Evolutionary conservation across 1,140 invertebrate genomes (phyloP).

Genomic region (Bactericera cockerelli): DNA sequence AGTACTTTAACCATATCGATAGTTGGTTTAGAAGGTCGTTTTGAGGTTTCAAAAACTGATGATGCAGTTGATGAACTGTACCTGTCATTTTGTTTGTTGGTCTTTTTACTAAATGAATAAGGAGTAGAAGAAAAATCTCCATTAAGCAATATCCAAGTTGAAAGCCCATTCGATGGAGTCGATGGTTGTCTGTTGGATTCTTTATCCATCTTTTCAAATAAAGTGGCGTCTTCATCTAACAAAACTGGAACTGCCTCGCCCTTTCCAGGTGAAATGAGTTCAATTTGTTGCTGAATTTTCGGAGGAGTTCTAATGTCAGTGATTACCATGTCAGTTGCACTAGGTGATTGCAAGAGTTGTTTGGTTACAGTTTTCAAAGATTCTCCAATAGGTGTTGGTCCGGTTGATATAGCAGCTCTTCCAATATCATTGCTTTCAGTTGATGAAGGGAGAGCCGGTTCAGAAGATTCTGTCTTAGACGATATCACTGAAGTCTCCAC

Average conservation of each 20-base stretch:
- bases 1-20: slow-evolving; percentile 8
- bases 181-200: slow-evolving; percentile 15
- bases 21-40: not conserved
- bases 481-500: not conserved
- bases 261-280: slow-evolving; percentile 14
- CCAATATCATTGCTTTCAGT: slow-evolving; percentile 12
- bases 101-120: slow-evolving; percentile 26
- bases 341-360: slow-evolving; percentile 30
- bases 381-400: slow-evolving; percentile 29
- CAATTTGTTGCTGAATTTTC: slow-evolving; percentile 32
- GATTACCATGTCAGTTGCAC: slow-evolving; percentile 28
- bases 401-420: slow-evolving; percentile 16
- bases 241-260: slow-evolving; percentile 41
- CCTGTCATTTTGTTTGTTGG: slow-evolving; percentile 16
- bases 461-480: not conserved
- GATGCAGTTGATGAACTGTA: not conserved
- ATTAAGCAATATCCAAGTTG: slow-evolving; percentile 50
- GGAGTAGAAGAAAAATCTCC: slow-evolving; percentile 31
- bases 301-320: slow-evolving; percentile 42
- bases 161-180: slow-evolving; percentile 25
- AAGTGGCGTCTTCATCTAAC: slow-evolving; percentile 29
- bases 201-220: slow-evolving; percentile 18
- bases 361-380: slow-evolving; percentile 38
- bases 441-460: not conserved
- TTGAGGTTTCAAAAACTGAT: slow-evolving; percentile 7